Base-by-base conservation (phyloP, 1,140 invertebrate species). In the Spodoptera frugiperda region DNA sequence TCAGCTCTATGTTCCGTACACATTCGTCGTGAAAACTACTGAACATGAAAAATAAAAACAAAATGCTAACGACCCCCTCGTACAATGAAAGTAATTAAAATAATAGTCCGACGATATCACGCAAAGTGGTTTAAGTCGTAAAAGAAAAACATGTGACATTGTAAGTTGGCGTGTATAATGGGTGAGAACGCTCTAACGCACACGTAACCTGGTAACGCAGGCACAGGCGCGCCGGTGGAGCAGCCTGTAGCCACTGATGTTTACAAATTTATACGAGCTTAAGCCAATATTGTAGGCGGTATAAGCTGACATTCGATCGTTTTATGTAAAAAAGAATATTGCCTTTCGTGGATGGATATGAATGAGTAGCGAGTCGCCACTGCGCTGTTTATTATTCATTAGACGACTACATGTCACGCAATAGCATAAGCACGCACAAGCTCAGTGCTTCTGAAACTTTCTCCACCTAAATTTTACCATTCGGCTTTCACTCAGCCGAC, bases 381-480 rank as follows among this genome's bases (percentile, higher is more conserved):
- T 82, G 81, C 83, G 89, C 90, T 91, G 90, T 90, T 93, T 92
- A 93, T 93, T 93, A 93, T 93, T 93, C 91, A 93, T 92, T 91
- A 92, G 90, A 91, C 87, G 91, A 87, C 84, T 89, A 88, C 87
- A 89, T 87, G 91, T 91, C 91, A 93, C 91, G 91, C 90, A 87
- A 92, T 81, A 85, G 86, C 85, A 83, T 83, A 85, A 87, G 89
- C 91, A 93, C 91, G 91, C 91, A 93, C 88, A 84, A 84, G 84
- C 84, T 81, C 87, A 83, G 81, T 83, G 89, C 86, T 90, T 90
- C 87, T 92, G 85, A 93, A 91, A 89, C 89, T 89, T 89, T 85
- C 78, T 84, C 81, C 79, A 76, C 72, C 72, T 79, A 81, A 84
- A 80, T 85, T 81, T 83, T 79, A 81, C 39, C 82, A 82, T 84